phyloP scores from a whole-genome alignment of 2,888 invertebrate species.

The Chouioia cunea region DNA sequence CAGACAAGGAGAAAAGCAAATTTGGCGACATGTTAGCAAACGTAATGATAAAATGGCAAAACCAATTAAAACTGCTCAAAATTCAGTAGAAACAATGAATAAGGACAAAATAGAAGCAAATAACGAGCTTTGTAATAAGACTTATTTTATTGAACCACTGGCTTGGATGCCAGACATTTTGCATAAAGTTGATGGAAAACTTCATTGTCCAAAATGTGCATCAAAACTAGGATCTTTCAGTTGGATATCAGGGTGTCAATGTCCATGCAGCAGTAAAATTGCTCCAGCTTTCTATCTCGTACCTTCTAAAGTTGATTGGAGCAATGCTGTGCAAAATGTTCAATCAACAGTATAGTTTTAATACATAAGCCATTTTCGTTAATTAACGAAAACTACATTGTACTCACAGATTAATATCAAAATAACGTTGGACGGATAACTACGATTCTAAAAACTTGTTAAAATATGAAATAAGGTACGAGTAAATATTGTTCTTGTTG shows the following conservation, averaged over 20 bases:
- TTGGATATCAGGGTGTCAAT: constrained; percentile 89
- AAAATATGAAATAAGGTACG: constrained; percentile 18
- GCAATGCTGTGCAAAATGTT: constrained; percentile 89
- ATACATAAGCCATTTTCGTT: constrained; percentile 12
- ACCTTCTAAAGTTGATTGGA: constrained; percentile 91
- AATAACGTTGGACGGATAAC: constrained; percentile 37
- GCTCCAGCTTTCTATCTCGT: constrained; percentile 93
- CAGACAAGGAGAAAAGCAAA: constrained; percentile 70
- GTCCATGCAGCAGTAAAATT: constrained; percentile 90
- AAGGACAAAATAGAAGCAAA: constrained; percentile 49
- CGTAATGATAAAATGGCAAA: constrained; percentile 56
- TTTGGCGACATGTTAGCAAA: constrained; percentile 69
- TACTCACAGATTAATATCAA: constrained; percentile 11
- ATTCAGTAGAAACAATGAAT: constrained; percentile 49
- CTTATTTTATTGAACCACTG: constrained; percentile 90
- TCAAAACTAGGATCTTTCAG: constrained; percentile 90
- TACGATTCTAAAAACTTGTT: constrained; percentile 33
- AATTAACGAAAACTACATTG: background rate
- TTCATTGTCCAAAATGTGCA: constrained; percentile 87
- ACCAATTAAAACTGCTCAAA: constrained; percentile 47
- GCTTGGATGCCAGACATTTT: constrained; percentile 87
- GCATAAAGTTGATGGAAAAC: constrained; percentile 82
- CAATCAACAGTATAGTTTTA: constrained; percentile 78
- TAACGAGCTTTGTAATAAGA: constrained; percentile 75
- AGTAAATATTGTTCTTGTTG: constrained; percentile 36